Conservation (phyloP, 2,113 vertebrate genomes). For the Sminthopsis crassicaudata region DNA sequence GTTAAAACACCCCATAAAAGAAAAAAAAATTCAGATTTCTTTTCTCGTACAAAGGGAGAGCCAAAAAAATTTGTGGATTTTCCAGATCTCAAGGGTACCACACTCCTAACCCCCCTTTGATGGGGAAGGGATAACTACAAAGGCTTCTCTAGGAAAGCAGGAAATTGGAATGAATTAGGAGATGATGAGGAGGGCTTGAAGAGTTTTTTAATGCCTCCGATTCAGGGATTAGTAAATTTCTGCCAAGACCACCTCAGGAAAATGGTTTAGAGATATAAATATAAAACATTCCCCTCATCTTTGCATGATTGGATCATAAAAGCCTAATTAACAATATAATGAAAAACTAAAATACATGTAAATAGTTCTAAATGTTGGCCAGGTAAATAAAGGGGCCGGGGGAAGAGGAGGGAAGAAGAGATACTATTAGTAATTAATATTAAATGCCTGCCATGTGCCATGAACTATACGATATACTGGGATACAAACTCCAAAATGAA, state of each 20-base stretch:
- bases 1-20: no score
- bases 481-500: neutral
- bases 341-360: no score
- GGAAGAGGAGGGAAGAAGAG: neutral
- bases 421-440: neutral
- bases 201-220: constrained; percentile 1
- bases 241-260: constrained; percentile 7
- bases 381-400: neutral
- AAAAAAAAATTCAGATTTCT: no score
- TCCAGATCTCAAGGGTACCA: no score
- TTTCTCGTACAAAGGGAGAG: no score
- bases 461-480: neutral
- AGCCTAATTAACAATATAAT: neutral
- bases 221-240: neutral
- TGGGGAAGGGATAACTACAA: no score
- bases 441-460: neutral
- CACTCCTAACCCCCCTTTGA: no score
- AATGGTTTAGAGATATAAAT: no score
- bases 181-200: neutral
- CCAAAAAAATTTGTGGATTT: no score
- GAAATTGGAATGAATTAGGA: no score
- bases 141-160: neutral
- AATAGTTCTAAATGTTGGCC: neutral
- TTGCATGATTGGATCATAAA: neutral
- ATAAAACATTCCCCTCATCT: neutral